Percentiles rank a stretch among this genome's conserved stretches.
phyloP scores from a whole-genome alignment of 2,797 vertebrate species.

The Pelobates cultripes region DNA sequence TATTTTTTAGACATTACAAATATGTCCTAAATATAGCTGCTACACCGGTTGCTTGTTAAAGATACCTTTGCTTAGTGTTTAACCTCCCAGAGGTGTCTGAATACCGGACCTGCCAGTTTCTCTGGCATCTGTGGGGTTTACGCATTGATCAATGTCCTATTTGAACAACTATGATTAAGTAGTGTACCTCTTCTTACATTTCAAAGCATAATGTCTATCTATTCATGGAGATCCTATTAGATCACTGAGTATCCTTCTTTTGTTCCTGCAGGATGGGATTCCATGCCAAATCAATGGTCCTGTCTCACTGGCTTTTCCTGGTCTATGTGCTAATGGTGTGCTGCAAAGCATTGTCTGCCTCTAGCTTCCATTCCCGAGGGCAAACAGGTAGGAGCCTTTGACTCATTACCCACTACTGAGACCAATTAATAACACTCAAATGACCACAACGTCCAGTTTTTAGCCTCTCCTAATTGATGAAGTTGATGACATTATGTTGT shows the following conservation, averaged over 20 bases:
- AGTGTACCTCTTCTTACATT: neutral
- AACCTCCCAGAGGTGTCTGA: too few species aligned
- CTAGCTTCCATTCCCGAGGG: conserved; percentile 88
- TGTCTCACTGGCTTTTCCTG: conserved; percentile 84
- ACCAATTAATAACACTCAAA: conserved; percentile 71
- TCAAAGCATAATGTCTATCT: neutral
- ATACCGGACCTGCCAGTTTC: too few species aligned
- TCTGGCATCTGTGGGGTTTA: too few species aligned
- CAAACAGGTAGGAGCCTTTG: conserved; percentile 84
- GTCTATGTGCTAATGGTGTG: conserved; percentile 87
- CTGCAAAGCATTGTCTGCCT: conserved; percentile 83
- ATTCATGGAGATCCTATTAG: conserved; percentile 22
- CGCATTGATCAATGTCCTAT: neutral
- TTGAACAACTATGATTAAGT: neutral
- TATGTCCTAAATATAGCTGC: too few species aligned
- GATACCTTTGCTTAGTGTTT: too few species aligned
- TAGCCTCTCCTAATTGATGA: conserved; percentile 65
- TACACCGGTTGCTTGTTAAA: too few species aligned
- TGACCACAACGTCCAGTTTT: conserved; percentile 54
- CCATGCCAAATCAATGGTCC: conserved; percentile 80
- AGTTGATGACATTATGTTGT: conserved; percentile 56
- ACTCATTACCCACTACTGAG: conserved; percentile 67
- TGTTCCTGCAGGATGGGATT: conserved; percentile 84
- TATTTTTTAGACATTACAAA: too few species aligned
- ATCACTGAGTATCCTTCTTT: conserved; percentile 61